Evolutionary conservation across 2,888 invertebrate genomes (phyloP), one percentile per base, ranked within the genome.

Genomic region (Polyommatus icarus): DNA sequence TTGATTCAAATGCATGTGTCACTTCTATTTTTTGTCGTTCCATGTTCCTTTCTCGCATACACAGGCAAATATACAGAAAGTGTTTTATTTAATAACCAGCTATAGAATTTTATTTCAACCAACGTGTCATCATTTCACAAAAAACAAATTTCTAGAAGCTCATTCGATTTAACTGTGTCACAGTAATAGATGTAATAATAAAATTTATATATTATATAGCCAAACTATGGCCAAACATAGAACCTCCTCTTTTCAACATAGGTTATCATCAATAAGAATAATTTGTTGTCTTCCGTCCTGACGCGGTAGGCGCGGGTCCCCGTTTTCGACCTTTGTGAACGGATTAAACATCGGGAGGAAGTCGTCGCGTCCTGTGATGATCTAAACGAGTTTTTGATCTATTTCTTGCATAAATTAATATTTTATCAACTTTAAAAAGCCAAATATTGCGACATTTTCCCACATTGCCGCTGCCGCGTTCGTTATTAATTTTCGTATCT

Each of bases 11-110:
- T 67, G 18, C 29, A 67, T 15, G 18, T 32, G 24, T 6, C 29
- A 67, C 50, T 5, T 75, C 75, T 7, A 54, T 50, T n/a, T 36
- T 72, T 18, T 54, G 75, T 75, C 75, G 29, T 54, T 75, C 54
- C 75, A 75, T 75, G 75, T 75, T 75, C 75, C 75, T 75, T 75
- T 32, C 12, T 29, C 61, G 61, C 61, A 29, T 18, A 67, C 8
- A 32, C 29, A 32, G 67, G 24, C 61, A 67, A 67, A 29, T 61
- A 8, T 4, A 67, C 67, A 32, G 29, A 29, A 67, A 67, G 12
- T 20, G 4, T n/a, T 15, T n/a, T 57, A 54, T 15, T 54, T 54
- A 54, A 15, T 54, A 15, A 18, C 18, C 1, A 54, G 59, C 59
- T 20, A 7, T 7, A 20, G n/a, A 20, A 59, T 61, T 20, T 24